Conservation (phyloP, 2,797 vertebrate genomes). For the Varecia variegata region DNA sequence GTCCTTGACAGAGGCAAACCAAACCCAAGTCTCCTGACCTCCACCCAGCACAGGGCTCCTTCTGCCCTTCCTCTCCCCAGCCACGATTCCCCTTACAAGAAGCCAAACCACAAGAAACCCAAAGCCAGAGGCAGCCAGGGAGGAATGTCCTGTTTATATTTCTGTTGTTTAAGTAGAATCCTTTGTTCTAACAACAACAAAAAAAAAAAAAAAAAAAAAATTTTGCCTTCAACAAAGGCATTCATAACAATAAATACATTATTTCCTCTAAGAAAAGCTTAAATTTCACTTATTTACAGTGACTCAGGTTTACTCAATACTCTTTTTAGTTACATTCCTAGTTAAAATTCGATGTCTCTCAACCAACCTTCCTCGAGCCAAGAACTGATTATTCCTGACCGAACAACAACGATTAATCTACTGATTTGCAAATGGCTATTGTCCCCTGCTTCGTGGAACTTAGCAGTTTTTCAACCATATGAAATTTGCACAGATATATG, state of each 20-base stretch:
- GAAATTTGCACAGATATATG: background rate
- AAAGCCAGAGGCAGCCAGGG: background rate
- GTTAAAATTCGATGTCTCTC: background rate
- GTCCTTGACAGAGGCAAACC: background rate
- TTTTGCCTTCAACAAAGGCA: slow-evolving; percentile 14
- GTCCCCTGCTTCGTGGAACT: background rate
- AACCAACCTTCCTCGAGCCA: background rate
- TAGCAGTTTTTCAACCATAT: background rate
- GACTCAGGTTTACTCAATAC: background rate
- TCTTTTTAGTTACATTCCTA: background rate
- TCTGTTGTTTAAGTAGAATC: slow-evolving; percentile 28
- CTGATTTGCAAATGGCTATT: background rate
- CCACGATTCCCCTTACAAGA: background rate
- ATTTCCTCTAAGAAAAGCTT: background rate
- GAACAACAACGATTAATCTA: background rate
- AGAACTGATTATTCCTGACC: background rate
- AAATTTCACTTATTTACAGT: background rate
- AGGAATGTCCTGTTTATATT: slow-evolving; percentile 15
- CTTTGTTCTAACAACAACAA: background rate
- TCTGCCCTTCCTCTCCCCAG: background rate
- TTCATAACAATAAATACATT: background rate
- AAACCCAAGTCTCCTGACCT: background rate
- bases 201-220: background rate
- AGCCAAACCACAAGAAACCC: slow-evolving; percentile 12
- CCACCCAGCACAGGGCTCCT: background rate